These are phyloP conservation scores for Drosophila parthenogenetica DNA, from an alignment of 2,888 invertebrate species.

Conservation along the genomic window DNA sequence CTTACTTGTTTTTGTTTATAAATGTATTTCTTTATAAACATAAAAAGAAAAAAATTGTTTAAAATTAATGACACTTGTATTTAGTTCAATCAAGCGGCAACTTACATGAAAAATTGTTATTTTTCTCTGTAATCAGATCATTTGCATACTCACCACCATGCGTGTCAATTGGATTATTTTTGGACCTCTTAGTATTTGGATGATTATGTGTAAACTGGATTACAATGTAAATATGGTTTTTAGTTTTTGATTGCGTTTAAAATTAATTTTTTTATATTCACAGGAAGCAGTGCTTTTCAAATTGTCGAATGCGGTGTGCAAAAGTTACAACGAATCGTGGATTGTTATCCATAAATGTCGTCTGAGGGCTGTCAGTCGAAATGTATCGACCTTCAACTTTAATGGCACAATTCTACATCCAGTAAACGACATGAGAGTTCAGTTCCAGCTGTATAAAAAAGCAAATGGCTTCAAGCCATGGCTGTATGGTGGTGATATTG, in stretches of 20 bases:
- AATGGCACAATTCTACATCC: constrained; percentile 20
- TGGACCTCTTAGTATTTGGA: too few species aligned
- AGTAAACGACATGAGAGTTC: not conserved
- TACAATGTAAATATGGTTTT: not conserved
- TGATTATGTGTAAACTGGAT: too few species aligned
- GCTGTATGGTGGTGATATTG: constrained; percentile 7
- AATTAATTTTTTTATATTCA: not conserved
- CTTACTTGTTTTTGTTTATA: too few species aligned
- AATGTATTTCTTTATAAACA: too few species aligned
- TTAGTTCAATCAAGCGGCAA: too few species aligned
- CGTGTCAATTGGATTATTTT: too few species aligned
- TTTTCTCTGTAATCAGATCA: too few species aligned
- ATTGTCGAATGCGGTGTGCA: constrained; percentile 43
- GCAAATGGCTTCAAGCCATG: constrained; percentile 39
- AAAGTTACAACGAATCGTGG: constrained; percentile 40
- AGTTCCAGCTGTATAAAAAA: constrained; percentile 8
- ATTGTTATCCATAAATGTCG: constrained; percentile 39
- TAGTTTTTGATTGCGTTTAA: not conserved
- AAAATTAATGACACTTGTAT: too few species aligned
- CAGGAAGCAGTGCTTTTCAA: constrained; percentile 41
- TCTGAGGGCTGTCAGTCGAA: constrained; percentile 29
- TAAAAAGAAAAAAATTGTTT: too few species aligned
- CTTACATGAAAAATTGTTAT: too few species aligned
- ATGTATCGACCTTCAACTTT: constrained; percentile 25
- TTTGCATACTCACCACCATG: too few species aligned